phyloP scores from a whole-genome alignment of 2,113 vertebrate species.

The Craseonycteris thonglongyai region DNA sequence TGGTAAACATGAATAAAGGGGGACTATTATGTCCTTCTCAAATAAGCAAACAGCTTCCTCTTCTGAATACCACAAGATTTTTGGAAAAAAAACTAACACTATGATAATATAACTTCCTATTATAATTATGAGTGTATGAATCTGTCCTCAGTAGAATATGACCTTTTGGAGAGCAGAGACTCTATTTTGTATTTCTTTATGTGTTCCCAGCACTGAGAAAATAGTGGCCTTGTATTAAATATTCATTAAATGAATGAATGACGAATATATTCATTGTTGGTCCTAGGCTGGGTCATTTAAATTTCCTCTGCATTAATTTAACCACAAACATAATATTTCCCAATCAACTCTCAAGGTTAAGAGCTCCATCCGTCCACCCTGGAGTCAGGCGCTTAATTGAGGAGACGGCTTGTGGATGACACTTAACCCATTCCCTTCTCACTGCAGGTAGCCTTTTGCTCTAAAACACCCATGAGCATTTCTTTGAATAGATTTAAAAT shows the following conservation, averaged over 20 bases:
- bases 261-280: slow-evolving; percentile 46
- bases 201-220: background rate
- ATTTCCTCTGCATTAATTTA: slow-evolving; percentile 56
- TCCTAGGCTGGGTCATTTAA: slow-evolving; percentile 54
- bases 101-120: background rate
- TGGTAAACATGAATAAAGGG: background rate
- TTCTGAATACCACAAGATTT: background rate
- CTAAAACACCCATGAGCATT: background rate
- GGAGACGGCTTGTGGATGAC: background rate
- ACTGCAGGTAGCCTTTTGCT: background rate
- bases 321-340: slow-evolving; percentile 42
- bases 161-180: background rate
- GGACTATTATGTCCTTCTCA: background rate
- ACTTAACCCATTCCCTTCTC: background rate
- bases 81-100: background rate
- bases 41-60: background rate
- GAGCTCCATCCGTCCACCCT: background rate
- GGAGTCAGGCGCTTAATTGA: slow-evolving; percentile 15
- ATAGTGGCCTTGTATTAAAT: slow-evolving; percentile 14
- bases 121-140: background rate
- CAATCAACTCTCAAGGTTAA: slow-evolving; percentile 53
- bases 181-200: background rate
- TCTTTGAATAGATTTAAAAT: background rate
- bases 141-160: background rate
- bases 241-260: slow-evolving; percentile 51